These are phyloP conservation scores for Chrysaora quinquecirrha DNA, from an alignment of 30 jellyfish, hydroid and myxozoan species.

Conservation along the genomic window DNA sequence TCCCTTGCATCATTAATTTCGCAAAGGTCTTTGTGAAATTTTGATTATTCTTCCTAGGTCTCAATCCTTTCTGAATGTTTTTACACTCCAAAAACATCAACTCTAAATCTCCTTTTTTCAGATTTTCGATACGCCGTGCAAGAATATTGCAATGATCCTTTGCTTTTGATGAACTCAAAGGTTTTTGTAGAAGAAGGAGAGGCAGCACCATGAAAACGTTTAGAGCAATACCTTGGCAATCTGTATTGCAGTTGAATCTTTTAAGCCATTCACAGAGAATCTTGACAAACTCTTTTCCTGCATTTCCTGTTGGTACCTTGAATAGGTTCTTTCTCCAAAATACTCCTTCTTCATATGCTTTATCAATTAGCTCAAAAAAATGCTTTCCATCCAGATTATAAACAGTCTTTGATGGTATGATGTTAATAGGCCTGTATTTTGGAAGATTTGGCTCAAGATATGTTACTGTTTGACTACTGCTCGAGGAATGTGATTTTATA, in stretches of 20 bases:
- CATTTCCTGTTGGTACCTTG: not conserved
- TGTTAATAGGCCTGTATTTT: not conserved
- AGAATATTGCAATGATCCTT: not conserved
- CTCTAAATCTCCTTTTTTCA: not conserved
- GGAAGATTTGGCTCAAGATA: too few relatives aligned
- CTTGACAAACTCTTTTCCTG: too few relatives aligned
- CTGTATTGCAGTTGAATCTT: not conserved
- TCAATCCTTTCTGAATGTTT: not conserved
- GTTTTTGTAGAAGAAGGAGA: not conserved
- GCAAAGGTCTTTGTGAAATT: not conserved
- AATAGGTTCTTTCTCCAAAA: not conserved
- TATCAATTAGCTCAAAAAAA: not conserved
- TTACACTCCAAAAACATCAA: not conserved
- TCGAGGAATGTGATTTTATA: too few relatives aligned
- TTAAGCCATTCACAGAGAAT: not conserved
- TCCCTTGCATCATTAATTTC: not conserved
- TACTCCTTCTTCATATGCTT: not conserved
- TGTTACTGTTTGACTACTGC: too few relatives aligned
- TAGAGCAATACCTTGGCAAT: not conserved
- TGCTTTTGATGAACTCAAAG: not conserved
- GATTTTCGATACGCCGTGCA: not conserved
- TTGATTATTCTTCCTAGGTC: not conserved
- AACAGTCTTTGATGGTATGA: not conserved
- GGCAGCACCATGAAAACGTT: not conserved
- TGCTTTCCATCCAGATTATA: not conserved